Evolutionary conservation across 92 coral and sea anemone species (phyloP), one percentile per base, ranked within the genome.

Genomic region (Pocillopora meandrina): DNA sequence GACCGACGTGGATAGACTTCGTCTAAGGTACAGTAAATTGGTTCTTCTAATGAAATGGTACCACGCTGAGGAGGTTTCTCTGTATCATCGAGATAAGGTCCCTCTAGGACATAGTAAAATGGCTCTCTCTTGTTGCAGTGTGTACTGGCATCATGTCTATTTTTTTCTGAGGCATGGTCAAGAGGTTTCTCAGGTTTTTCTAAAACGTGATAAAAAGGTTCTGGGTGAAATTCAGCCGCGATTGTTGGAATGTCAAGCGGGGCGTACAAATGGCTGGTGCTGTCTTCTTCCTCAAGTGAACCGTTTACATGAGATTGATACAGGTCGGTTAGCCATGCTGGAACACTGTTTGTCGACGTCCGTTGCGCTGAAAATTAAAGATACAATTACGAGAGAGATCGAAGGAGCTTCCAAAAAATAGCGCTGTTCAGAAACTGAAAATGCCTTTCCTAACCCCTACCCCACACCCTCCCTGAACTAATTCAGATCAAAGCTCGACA

Each of bases 81-180:
- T 65, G 47, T 20, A 14, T 7, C 57, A 13, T 64, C 47, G 2
- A 14, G n/a, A 21, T 64, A 17, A 42, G 72, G 72, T 8, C 69
- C 82, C 71, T 64, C 82, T 1, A 78, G 20, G 23, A 70, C 56
- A 55, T 70, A 70, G 55, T 70, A 35, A 15, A 70, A 10, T 70
- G 74, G 74, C 19, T 34, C 56, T 34, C 19, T 70, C 12, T 36
- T 70, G 55, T 34, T 70, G 19, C 55, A 15, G 19, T 15, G 17
- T 21, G 17, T 17, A 9, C 14, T 15, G 23, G 55, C 56, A 7
- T 7, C 74, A 15, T 10, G 21, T 17, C 18, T 20, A 15, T 70
- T 70, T 52, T 33, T 55, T 34, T 36, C 56, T 42, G 7, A 0
- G 10, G 4, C 56, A 4, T 70, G 56, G 56, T 70, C 74, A 10